These are phyloP conservation scores for Nilaparvata lugens DNA, from an alignment of 1,140 invertebrate genomes.

Conservation along the genomic window DNA sequence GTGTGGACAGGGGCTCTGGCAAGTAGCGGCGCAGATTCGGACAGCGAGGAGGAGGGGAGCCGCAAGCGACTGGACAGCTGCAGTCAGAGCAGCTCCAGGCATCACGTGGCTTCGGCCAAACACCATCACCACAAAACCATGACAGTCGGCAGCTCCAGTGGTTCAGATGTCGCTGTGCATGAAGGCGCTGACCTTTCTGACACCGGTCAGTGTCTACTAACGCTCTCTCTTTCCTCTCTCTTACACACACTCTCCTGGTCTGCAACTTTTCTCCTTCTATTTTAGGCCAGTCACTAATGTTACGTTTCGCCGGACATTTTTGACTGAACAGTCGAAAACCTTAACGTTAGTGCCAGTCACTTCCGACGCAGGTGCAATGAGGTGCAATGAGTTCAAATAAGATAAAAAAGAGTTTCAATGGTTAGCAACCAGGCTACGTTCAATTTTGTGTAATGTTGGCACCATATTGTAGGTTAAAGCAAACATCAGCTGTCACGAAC, in stretches of 20 bases:
- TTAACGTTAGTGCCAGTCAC: no score
- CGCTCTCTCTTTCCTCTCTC: background rate
- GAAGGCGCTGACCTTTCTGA: constrained; percentile 43
- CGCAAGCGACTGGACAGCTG: constrained; percentile 14
- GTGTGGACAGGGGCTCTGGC: background rate
- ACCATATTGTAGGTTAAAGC: no score
- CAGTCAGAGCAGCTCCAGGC: background rate
- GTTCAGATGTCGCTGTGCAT: constrained; percentile 51
- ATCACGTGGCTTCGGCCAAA: background rate
- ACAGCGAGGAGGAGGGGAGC: constrained; percentile 19
- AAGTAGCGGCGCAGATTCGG: constrained; percentile 23
- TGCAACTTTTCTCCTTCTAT: background rate
- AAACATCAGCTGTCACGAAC: no score
- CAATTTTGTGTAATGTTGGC: no score
- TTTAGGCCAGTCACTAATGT: no score
- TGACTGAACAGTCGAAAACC: no score
- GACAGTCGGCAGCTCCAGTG: constrained; percentile 45
- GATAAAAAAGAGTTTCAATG: no score
- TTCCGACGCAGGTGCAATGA: no score
- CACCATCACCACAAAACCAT: constrained; percentile 31
- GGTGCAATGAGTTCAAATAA: no score
- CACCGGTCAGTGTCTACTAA: constrained; percentile 18
- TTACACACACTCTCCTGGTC: background rate
- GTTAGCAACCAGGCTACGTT: no score
- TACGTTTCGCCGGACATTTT: no score